Evolutionary conservation across 2,888 invertebrate genomes (phyloP).

Genomic region (Argyresthia goedartella): DNA sequence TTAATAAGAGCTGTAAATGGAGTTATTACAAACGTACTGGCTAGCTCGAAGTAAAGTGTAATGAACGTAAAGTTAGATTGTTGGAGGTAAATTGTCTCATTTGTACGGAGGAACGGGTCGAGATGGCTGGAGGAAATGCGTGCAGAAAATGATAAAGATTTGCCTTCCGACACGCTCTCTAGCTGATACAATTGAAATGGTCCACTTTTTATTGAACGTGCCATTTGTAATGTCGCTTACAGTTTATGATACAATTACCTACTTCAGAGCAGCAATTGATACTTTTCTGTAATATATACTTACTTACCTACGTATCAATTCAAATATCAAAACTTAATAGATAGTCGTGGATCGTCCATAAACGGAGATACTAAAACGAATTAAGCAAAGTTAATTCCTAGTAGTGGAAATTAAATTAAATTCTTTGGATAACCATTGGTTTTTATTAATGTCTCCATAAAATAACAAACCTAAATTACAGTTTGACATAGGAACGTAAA

Average conservation of each 20-base stretch:
- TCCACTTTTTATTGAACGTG: background rate
- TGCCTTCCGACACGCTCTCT: conserved; percentile 33
- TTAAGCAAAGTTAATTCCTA: too few relatives aligned
- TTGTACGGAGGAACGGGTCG: background rate
- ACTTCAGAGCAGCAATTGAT: too few relatives aligned
- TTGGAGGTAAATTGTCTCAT: background rate
- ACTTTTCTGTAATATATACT: too few relatives aligned
- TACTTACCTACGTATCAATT: too few relatives aligned
- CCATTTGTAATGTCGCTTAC: background rate
- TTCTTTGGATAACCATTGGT: conserved; percentile 41
- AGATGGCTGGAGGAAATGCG: conserved; percentile 36
- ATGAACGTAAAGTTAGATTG: background rate
- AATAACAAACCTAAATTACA: conserved; percentile 48
- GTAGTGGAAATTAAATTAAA: conserved; percentile 11
- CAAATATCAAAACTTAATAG: conserved; percentile 29
- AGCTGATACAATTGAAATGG: conserved; percentile 14
- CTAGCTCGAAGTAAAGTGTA: background rate
- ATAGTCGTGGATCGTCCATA: too few relatives aligned
- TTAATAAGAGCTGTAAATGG: background rate
- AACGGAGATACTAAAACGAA: too few relatives aligned
- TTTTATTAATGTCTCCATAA: conserved; percentile 46
- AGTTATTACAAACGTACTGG: background rate
- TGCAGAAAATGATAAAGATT: conserved; percentile 53
- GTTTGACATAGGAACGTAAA: conserved; percentile 43
- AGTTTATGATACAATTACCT: too few relatives aligned